Conservation (phyloP, 1,140 invertebrate genomes). For the Drosophila rhopaloa region DNA sequence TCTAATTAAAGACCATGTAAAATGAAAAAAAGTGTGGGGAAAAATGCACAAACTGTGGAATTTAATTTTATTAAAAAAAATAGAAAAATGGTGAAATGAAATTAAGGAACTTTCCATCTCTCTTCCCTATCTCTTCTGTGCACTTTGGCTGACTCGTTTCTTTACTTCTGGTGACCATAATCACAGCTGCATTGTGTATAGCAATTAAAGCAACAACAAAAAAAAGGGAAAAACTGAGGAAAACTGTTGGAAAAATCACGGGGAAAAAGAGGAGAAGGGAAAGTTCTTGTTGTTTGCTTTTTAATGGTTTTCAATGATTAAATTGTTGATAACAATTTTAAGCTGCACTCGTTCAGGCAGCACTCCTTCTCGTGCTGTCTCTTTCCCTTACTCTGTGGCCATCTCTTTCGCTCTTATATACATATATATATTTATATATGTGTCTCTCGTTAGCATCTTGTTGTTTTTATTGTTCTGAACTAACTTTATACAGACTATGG, state of each 20-base stretch:
- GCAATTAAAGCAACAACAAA: slow-evolving; percentile 42
- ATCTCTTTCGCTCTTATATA: neutral
- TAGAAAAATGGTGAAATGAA: slow-evolving; percentile 33
- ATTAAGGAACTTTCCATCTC: slow-evolving; percentile 37
- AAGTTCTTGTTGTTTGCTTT: slow-evolving; percentile 50
- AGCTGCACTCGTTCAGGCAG: slow-evolving; percentile 37
- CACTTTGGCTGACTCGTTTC: neutral
- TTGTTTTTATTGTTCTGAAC: slow-evolving; percentile 49
- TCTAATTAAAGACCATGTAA: slow-evolving; percentile 55
- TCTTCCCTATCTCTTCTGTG: neutral
- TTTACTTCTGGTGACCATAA: slow-evolving; percentile 52
- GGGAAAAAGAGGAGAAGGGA: slow-evolving; percentile 15
- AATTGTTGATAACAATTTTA: slow-evolving; percentile 66
- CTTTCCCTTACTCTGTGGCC: neutral
- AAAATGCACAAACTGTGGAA: slow-evolving; percentile 16
- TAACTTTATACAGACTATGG: slow-evolving; percentile 47
- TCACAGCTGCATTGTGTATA: slow-evolving; percentile 66
- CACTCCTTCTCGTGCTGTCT: slow-evolving; percentile 3
- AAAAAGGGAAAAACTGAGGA: neutral
- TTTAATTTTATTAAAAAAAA: slow-evolving; percentile 41
- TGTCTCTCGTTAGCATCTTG: slow-evolving; percentile 45
- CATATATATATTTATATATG: neutral
- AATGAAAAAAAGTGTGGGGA: neutral
- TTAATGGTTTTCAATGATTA: slow-evolving; percentile 72
- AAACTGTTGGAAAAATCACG: slow-evolving; percentile 4